phyloP scores from a whole-genome alignment of 2,888 invertebrate species.

The Noctuana brunneofusca region DNA sequence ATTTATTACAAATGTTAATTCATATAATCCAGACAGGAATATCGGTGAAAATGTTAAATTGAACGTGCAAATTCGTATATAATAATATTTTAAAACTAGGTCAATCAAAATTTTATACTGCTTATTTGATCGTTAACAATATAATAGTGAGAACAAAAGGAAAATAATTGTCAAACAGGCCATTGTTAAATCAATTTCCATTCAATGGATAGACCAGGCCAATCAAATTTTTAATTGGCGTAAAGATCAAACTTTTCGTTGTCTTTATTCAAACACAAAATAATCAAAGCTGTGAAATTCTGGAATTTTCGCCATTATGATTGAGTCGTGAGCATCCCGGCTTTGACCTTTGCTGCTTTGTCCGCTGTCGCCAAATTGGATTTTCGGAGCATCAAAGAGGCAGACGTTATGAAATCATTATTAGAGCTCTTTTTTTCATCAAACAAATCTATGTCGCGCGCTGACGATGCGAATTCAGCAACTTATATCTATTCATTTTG shows the following conservation, averaged over 20 bases:
- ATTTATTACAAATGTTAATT: no score
- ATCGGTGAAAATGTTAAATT: no score
- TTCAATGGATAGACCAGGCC: neutral
- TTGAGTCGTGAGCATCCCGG: constrained; percentile 12
- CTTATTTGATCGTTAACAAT: no score
- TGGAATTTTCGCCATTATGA: constrained; percentile 12
- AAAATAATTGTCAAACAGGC: no score
- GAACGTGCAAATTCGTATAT: no score
- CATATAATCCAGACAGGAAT: no score
- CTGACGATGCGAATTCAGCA: neutral
- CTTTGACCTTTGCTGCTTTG: constrained; percentile 21
- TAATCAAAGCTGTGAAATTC: constrained; percentile 13
- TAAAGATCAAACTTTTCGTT: neutral
- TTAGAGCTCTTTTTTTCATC: neutral
- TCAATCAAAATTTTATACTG: no score
- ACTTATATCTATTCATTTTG: neutral
- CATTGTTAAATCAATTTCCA: neutral
- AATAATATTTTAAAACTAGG: no score
- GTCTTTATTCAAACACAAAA: constrained; percentile 11
- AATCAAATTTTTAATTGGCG: neutral
- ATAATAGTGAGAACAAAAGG: no score
- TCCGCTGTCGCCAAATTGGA: constrained; percentile 20
- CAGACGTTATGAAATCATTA: constrained; percentile 12
- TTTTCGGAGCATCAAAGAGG: constrained; percentile 22
- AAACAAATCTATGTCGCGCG: neutral